phyloP scores from a whole-genome alignment of 2,888 invertebrate species.

The Chaetoderma sp. region DNA sequence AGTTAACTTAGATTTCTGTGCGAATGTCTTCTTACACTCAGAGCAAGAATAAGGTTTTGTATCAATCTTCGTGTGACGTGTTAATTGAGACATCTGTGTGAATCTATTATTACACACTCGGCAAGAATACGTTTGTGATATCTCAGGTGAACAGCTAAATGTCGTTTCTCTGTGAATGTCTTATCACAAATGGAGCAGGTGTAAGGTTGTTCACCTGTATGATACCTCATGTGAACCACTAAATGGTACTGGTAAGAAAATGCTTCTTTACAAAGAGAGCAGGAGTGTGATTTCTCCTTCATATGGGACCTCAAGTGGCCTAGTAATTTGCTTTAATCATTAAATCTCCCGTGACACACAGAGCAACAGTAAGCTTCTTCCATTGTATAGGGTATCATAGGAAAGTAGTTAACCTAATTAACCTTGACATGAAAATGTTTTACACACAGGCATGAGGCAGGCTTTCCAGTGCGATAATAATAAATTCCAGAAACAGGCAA shows the following conservation, averaged over 20 bases:
- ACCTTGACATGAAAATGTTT: no score
- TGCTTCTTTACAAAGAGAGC: conserved; percentile 41
- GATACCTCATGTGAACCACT: conserved; percentile 37
- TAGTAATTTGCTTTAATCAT: conserved; percentile 36
- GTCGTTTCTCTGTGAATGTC: background rate
- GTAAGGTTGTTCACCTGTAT: conserved; percentile 24
- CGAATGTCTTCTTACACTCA: conserved; percentile 36
- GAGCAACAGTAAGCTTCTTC: conserved; percentile 39
- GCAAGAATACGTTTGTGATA: no score
- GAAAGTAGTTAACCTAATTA: no score
- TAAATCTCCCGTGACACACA: conserved; percentile 36
- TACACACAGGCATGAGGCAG: no score
- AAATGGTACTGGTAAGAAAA: conserved; percentile 41
- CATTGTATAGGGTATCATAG: conserved; percentile 38
- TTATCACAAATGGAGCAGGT: background rate
- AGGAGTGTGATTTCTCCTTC: conserved; percentile 39
- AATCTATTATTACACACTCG: conserved; percentile 41
- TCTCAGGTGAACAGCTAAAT: conserved; percentile 30
- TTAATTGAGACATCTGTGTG: conserved; percentile 29
- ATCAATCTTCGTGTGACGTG: conserved; percentile 30
- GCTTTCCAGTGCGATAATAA: no score
- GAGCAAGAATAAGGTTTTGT: conserved; percentile 38
- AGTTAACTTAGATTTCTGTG: conserved; percentile 38
- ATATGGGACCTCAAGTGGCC: conserved; percentile 40
- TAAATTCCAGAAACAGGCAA: no score